These are phyloP conservation scores for Neoarius graeffei DNA, from an alignment of 2,113 vertebrate genomes.

Conservation along the genomic window DNA sequence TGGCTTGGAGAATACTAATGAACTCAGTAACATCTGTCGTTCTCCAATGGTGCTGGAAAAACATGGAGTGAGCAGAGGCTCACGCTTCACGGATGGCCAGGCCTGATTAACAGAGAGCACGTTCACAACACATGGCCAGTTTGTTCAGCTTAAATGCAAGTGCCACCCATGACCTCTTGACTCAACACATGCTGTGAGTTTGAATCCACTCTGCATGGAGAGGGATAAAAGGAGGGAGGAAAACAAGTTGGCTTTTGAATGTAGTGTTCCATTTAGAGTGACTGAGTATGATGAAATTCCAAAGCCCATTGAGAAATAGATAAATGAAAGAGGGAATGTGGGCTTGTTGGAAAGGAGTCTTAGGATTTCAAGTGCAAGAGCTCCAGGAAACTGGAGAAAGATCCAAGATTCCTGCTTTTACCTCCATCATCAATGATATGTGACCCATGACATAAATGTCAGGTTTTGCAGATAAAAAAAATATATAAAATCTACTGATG, in stretches of 20 bases:
- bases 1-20: constrained; percentile 73
- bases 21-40: constrained; percentile 75
- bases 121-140: constrained; percentile 62
- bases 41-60: constrained; percentile 64
- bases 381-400: constrained; percentile 27
- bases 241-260: constrained; percentile 29
- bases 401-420: constrained; percentile 41
- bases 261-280: constrained; percentile 46
- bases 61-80: constrained; percentile 58
- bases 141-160: constrained; percentile 61
- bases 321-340: constrained; percentile 34
- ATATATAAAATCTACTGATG: not conserved
- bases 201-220: constrained; percentile 3
- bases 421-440: constrained; percentile 12
- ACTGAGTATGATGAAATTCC: constrained; percentile 53
- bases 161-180: constrained; percentile 60
- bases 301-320: constrained; percentile 44
- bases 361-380: constrained; percentile 37
- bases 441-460: constrained; percentile 8
- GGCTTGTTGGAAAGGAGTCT: constrained; percentile 1
- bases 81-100: constrained; percentile 67
- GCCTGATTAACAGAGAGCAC: constrained; percentile 68
- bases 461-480: not conserved
- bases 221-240: not conserved
- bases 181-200: constrained; percentile 37